These are phyloP conservation scores for Tromatobia lineatoria DNA, from an alignment of 2,888 invertebrate species.

Conservation along the genomic window DNA sequence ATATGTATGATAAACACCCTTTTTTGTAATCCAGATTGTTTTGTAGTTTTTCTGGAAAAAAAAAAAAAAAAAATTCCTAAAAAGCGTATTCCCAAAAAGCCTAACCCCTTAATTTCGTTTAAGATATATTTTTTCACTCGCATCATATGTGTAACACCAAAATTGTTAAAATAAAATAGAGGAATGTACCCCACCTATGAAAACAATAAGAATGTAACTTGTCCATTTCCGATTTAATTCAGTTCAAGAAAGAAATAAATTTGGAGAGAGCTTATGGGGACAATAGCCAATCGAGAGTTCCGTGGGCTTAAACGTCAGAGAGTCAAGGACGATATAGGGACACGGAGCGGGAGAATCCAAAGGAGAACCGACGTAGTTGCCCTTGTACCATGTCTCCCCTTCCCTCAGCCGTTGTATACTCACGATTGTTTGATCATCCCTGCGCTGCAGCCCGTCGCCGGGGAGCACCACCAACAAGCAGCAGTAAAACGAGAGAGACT, in stretches of 20 bases:
- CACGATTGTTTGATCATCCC: conserved; percentile 47
- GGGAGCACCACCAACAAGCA: not conserved
- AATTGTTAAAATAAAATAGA: too few relatives aligned
- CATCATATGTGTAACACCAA: too few relatives aligned
- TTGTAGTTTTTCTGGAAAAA: too few relatives aligned
- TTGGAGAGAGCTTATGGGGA: not conserved
- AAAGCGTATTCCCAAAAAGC: too few relatives aligned
- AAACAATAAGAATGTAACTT: not conserved
- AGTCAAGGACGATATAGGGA: not conserved
- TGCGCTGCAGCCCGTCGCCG: conserved; percentile 20
- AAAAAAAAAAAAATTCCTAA: too few relatives aligned
- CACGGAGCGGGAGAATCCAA: not conserved
- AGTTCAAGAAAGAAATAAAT: not conserved
- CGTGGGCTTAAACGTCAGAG: not conserved
- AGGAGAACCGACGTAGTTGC: conserved; percentile 24
- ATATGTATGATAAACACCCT: too few relatives aligned
- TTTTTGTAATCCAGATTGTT: too few relatives aligned
- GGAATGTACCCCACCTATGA: not conserved
- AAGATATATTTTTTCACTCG: too few relatives aligned
- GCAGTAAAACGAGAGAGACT: conserved; percentile 38
- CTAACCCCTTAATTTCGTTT: too few relatives aligned
- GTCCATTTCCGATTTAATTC: not conserved
- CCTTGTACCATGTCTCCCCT: not conserved
- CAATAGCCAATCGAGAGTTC: not conserved
- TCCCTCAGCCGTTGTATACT: conserved; percentile 13